Conservation (phyloP, 2,888 invertebrate species). For the Palloptera scutellata region DNA sequence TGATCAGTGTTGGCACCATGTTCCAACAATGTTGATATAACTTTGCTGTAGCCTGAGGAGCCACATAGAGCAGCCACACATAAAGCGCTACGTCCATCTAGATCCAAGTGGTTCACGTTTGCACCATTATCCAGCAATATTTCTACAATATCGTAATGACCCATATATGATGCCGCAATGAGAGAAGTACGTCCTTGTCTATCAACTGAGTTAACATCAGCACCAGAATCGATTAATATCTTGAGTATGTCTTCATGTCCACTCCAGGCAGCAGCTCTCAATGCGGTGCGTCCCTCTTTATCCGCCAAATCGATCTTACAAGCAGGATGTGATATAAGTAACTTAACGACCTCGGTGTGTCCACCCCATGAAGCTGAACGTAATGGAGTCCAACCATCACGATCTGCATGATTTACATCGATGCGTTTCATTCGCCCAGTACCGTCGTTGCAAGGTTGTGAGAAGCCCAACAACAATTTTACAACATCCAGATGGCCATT, state of each 20-base stretch:
- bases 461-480: slow-evolving; percentile 67
- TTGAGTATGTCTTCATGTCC: slow-evolving; percentile 87
- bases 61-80: slow-evolving; percentile 89
- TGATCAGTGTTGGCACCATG: slow-evolving; percentile 83
- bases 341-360: slow-evolving; percentile 85
- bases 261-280: slow-evolving; percentile 93
- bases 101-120: slow-evolving; percentile 84
- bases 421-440: slow-evolving; percentile 67
- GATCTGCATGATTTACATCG: slow-evolving; percentile 79
- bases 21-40: slow-evolving; percentile 78
- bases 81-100: slow-evolving; percentile 87
- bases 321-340: slow-evolving; percentile 75
- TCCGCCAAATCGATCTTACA: slow-evolving; percentile 89
- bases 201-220: slow-evolving; percentile 83
- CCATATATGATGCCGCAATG: slow-evolving; percentile 96
- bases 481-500: slow-evolving; percentile 80
- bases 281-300: slow-evolving; percentile 86
- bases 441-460: slow-evolving; percentile 59
- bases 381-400: slow-evolving; percentile 90
- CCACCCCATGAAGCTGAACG: slow-evolving; percentile 96
- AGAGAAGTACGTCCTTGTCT: slow-evolving; percentile 91
- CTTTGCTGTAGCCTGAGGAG: slow-evolving; percentile 75
- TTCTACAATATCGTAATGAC: slow-evolving; percentile 89
- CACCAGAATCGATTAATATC: slow-evolving; percentile 78
- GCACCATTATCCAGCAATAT: slow-evolving; percentile 83